Evolutionary conservation across 2,888 invertebrate genomes (phyloP).

Genomic region (Leucoma salicis): DNA sequence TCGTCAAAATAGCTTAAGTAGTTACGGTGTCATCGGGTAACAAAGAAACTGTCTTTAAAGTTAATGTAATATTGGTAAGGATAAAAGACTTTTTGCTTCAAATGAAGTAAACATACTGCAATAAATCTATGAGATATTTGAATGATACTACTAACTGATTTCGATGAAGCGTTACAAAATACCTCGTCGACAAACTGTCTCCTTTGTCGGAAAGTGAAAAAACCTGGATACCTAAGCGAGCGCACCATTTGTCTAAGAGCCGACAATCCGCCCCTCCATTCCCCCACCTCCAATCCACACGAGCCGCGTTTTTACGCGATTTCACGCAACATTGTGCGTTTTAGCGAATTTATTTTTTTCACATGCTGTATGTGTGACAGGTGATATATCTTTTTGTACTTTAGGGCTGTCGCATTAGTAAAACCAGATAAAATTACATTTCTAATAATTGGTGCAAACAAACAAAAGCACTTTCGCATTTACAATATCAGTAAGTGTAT

Average conservation of each 20-base stretch:
- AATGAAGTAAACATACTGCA: neutral
- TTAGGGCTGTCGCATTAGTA: neutral
- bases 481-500: too few relatives aligned
- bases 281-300: constrained; percentile 1
- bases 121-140: neutral
- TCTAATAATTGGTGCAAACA: too few relatives aligned
- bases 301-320: constrained; percentile 30
- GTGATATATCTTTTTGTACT: constrained; percentile 33
- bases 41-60: too few relatives aligned
- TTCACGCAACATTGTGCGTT: constrained; percentile 30
- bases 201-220: constrained; percentile 23
- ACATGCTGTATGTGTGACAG: constrained; percentile 34
- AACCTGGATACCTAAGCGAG: constrained; percentile 39
- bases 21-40: too few relatives aligned
- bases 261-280: constrained; percentile 20
- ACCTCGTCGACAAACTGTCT: constrained; percentile 12
- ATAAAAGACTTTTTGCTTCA: too few relatives aligned
- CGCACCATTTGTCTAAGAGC: constrained; percentile 40
- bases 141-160: constrained; percentile 7
- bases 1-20: too few relatives aligned
- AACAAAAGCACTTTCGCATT: too few relatives aligned
- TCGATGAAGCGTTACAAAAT: constrained; percentile 10
- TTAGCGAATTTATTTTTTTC: constrained; percentile 35
- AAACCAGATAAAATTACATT: neutral
- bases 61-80: too few relatives aligned